Base-by-base conservation (phyloP, 1,140 invertebrate genomes). In the Drosophila santomea region DNA sequence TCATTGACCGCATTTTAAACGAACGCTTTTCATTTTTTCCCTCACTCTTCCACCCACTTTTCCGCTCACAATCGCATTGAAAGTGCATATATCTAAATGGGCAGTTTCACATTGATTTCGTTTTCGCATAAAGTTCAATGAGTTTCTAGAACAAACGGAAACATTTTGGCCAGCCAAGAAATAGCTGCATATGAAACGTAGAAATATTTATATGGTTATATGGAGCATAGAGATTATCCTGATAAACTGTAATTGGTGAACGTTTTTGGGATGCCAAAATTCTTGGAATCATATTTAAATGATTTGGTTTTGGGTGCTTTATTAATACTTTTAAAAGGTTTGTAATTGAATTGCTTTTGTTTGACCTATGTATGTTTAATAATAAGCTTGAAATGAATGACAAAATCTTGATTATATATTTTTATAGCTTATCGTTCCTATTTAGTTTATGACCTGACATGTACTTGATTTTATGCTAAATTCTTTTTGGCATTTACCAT, bases 1-100 rank as follows among this genome's bases (percentile, higher is more conserved):
- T 84, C 85, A 84, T 78, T 89, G 83, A 88, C 84, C 83, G 84
- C 84, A 66, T 74, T 86, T 75, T 72, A 43, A 38, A 45, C 50
- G 55, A 56, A 51, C 36, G 20, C 47, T 61, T 63, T 62, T 64
- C 52, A 48, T 51, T 20, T 39, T 48, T 51, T 67, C 23, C 35
- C 59, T 58, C 39, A 23, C 32, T 56, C 47, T 55, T 43, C 32
- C 28, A 10, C 14, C 51, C 41, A 25, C 43, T 59, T 47, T 32
- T 60, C 44, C 83, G 66, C 66, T 71, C 85, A 11, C 38, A 78
- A 73, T 72, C 74, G 56, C 72, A 82, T 89, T 62, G 68, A 73
- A 83, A 80, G 66, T 76, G 64, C 67, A 69, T 71, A 71, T 48
- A 57, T 71, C 67, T 35, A 41, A 83, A 76, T 76, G 56, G 61